Conservation (phyloP, 1,140 invertebrate genomes). For the Cotesia vestalis region DNA sequence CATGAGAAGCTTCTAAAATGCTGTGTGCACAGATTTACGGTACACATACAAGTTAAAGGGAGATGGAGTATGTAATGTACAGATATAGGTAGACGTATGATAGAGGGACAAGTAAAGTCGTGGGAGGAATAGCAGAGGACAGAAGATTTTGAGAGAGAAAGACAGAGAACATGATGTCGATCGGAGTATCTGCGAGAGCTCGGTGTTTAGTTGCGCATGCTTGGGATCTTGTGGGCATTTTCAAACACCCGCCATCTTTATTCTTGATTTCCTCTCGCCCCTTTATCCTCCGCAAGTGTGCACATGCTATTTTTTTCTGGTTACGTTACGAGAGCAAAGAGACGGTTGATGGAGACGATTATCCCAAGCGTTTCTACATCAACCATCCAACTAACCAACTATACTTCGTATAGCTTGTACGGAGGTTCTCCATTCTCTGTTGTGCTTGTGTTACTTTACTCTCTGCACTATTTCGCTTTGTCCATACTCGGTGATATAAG, state of each 20-base stretch:
- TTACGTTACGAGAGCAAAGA: slow-evolving; percentile 1
- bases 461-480: no score
- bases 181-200: slow-evolving; percentile 36
- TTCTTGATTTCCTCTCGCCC: slow-evolving; percentile 15
- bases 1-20: slow-evolving; percentile 21
- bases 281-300: background rate
- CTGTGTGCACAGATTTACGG: slow-evolving; percentile 18
- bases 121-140: slow-evolving; percentile 8
- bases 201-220: background rate
- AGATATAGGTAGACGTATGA: background rate
- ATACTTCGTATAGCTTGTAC: no score
- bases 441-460: no score
- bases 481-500: no score
- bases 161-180: background rate
- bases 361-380: no score
- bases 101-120: background rate
- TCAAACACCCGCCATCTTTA: slow-evolving; percentile 33
- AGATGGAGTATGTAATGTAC: background rate
- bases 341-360: no score
- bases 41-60: background rate
- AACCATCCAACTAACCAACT: no score
- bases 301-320: slow-evolving; percentile 1
- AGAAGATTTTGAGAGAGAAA: background rate
- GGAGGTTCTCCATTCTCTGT: no score
- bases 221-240: slow-evolving; percentile 27